Evolutionary conservation across 2,797 vertebrate genomes (phyloP), one percentile per base, ranked within the genome.

Genomic region (Myiothlypis coronata): DNA sequence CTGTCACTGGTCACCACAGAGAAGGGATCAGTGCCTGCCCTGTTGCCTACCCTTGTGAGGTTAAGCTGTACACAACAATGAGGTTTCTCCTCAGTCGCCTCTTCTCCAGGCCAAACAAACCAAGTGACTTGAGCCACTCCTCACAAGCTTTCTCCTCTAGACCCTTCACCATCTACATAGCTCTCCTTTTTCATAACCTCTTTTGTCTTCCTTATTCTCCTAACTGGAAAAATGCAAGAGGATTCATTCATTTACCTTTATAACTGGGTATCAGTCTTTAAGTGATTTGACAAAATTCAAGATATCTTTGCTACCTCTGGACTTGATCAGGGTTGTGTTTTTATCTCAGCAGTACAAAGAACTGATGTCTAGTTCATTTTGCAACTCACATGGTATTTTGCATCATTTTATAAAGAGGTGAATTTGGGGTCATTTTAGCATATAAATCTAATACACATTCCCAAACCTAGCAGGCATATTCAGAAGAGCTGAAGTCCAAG

Each of bases 341-440:
- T 87, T 53, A 39, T 76, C 22, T 74, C 41, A 70, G 6, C 19
- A 77, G 6, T 35, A 41, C 4, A 35, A 76, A 80, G 14, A 82
- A 69, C 39, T 76, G 5, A 22, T 47, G 0, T 14, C 6, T 55
- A 11, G 12, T 22, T 28, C 22, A 5, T 5, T 70, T 50, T 70
- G n/a, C 18, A 78, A 5, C 2, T 7, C 30, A 53, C 2, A 0
- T 56, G 12, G 0, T 37, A 64, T 61, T 77, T 63, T 26, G 1
- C 22, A 46, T 20, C 21, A 52, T 90, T 89, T 85, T 27, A 7
- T 52, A n/a, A 57, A 61, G 32, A 83, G 61, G 6, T 18, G 12
- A 37, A 26, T 18, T 80, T 63, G 6, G 2, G 3, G 10, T 52
- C 10, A 37, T 83, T 83, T 53, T 50, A 61, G 35, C 2, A 5